Base-by-base conservation (phyloP, 2,797 vertebrate genomes). In the Heliangelus exortis region DNA sequence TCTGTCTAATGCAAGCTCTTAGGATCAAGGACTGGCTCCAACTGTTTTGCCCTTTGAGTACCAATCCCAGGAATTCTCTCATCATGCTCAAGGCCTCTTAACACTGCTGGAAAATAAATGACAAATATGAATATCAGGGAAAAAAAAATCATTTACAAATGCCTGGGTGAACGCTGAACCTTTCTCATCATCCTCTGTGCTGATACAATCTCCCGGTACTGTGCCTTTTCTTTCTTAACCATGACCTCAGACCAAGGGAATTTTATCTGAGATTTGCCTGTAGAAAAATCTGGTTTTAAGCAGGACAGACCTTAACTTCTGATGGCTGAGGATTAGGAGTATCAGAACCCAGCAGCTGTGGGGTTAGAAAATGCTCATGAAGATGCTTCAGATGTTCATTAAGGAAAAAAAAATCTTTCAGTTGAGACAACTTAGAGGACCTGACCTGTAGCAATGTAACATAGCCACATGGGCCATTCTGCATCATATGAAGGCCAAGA, bases 1-100 rank as follows among this genome's bases (percentile, higher is more conserved):
- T 16, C 21, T 43, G 67, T 26, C 34, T 86, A 34, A 43, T 81
- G 76, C 50, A 63, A 50, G 29, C 87, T 91, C 63, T 90, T 68
- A 89, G 62, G 48, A 92, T 95, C 79, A 84, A 93, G 89, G 48
- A 29, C 85, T 73, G 55, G 36, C 79, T 85, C 61, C 61, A 76
- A 36, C 73, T 57, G 25, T 41, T 95, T 75, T 93, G 41, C 68
- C 62, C 4, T 0, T 21, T 36, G 17, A 92, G 54, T 29, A n/a
- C 59, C 79, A 63, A 61, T 74, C 81, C 78, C 75, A 77, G 75
- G 75, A 68, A 4, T 0, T n/a, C 90, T 63, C 67, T 96, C 47
- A 39, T 80, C 43, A 87, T 72, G 58, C 62, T 91, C 58, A 23
- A 90, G 82, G 31, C 43, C 73, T 93, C 82, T 94, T 76, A 75